Evolutionary conservation across 1,140 invertebrate genomes (phyloP).

Genomic region (Cydia pomonella): DNA sequence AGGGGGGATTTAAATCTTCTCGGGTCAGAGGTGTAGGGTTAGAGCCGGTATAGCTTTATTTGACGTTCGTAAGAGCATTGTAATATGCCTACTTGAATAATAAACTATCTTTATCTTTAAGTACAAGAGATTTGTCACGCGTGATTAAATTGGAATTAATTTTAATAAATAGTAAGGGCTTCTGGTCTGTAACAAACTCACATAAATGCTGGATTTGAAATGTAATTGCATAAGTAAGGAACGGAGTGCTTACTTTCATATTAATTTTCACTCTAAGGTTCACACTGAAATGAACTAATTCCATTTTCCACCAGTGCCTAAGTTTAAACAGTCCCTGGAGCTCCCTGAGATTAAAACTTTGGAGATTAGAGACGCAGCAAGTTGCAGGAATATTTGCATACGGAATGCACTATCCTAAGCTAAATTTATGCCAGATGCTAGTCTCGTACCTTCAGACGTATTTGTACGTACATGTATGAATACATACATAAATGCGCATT

Average conservation of each 20-base stretch:
- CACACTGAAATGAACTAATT: conserved; percentile 8
- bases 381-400: conserved; percentile 29
- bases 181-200: too few species aligned
- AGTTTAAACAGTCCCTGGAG: conserved; percentile 1
- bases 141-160: too few species aligned
- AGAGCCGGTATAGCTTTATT: too few species aligned
- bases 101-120: too few species aligned
- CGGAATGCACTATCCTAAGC: conserved; percentile 27
- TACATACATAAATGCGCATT: conserved; percentile 3
- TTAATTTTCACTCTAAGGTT: not conserved
- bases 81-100: too few species aligned
- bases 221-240: not conserved
- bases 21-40: too few species aligned
- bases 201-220: not conserved
- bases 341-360: conserved; percentile 27
- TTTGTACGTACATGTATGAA: conserved; percentile 11
- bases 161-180: too few species aligned
- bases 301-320: not conserved
- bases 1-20: too few species aligned
- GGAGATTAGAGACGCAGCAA: conserved; percentile 18
- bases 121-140: too few species aligned
- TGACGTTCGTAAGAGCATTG: too few species aligned
- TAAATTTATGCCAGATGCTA: conserved; percentile 24
- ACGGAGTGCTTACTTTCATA: not conserved
- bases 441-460: conserved; percentile 10